phyloP scores from a whole-genome alignment of 2,113 vertebrate genomes.

The Todiramphus saurophagus region DNA sequence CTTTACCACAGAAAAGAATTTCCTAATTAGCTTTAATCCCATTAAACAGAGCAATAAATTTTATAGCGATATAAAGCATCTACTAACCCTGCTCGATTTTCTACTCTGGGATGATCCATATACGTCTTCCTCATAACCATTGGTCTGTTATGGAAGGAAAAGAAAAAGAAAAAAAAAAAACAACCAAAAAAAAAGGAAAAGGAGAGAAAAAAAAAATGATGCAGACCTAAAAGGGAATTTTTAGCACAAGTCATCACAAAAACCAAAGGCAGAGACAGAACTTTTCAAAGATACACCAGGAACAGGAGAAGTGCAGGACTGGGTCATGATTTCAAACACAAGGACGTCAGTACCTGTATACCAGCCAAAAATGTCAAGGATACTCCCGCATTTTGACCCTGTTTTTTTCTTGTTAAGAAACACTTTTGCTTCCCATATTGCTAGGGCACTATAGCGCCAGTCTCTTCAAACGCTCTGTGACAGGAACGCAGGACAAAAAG shows the following conservation, averaged over 20 bases:
- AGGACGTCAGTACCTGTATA: neutral
- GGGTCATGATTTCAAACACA: neutral
- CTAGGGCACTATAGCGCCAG: neutral
- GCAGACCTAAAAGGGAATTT: neutral
- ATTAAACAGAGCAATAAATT: neutral
- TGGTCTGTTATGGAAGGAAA: constrained; percentile 76
- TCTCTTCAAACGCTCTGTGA: neutral
- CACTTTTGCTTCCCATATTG: neutral
- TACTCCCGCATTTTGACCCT: neutral
- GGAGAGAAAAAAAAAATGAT: neutral
- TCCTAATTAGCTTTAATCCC: constrained; percentile 37
- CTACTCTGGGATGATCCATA: constrained; percentile 73
- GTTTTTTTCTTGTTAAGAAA: neutral
- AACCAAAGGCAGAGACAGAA: neutral
- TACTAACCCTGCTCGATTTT: constrained; percentile 89
- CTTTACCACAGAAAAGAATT: neutral
- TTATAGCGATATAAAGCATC: neutral
- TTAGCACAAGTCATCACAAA: neutral
- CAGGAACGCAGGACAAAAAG: neutral
- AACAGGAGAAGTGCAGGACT: neutral
- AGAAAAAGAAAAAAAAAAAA: neutral
- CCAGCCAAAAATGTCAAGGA: constrained; percentile 48
- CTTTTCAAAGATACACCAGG: neutral
- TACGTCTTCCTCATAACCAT: constrained; percentile 81
- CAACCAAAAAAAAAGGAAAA: no score